Evolutionary conservation across 2,797 vertebrate genomes (phyloP), one percentile per base, ranked within the genome.

Genomic region (Alosa sapidissima): DNA sequence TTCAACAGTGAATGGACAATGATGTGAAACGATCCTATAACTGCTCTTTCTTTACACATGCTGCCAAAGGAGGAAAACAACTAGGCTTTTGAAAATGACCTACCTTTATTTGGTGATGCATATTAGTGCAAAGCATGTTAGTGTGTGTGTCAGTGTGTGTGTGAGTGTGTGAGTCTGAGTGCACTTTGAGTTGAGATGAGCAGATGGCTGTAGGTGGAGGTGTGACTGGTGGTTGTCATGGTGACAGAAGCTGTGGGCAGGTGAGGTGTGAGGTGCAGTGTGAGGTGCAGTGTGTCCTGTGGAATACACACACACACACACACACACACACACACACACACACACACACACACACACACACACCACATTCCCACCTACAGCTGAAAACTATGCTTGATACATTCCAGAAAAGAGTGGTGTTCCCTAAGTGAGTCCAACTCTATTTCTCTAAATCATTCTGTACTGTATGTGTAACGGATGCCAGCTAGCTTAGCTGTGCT

Each of bases 201-300:
- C 89, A 89, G 88, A 90, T 90, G 88, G 88, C 83, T 83, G 84
- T 87, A 86, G 85, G 87, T 82, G 36, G 85, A 83, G 85, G 82
- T 82, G 82, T 89, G 88, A 88, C 86, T 88, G 87, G 82, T 62
- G 86, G 54, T 19, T 82, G 87, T 88, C 86, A 87, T 60, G 81
- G 81, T 84, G 87, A 84, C 28, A 84, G 85, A 41, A 82, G 9
- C 75, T 72, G 72, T 82, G 62, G 86, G 87, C 89, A 89, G 87
- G 84, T 84, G 84, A 88, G 85, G 83, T 84, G 68, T 54, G 52
- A 54, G 16, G n/a, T n/a, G n/a, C n/a, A n/a, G n/a, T n/a, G 60
- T 62, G 60, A 8, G 16, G 54, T 58, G 55, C 3, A 45, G 5
- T 41, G 36, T 65, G 21, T 28, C 8, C 19, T 82, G 13, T 33